Evolutionary conservation across 2,888 invertebrate species (phyloP).

Genomic region (Bembecia ichneumoniformis): DNA sequence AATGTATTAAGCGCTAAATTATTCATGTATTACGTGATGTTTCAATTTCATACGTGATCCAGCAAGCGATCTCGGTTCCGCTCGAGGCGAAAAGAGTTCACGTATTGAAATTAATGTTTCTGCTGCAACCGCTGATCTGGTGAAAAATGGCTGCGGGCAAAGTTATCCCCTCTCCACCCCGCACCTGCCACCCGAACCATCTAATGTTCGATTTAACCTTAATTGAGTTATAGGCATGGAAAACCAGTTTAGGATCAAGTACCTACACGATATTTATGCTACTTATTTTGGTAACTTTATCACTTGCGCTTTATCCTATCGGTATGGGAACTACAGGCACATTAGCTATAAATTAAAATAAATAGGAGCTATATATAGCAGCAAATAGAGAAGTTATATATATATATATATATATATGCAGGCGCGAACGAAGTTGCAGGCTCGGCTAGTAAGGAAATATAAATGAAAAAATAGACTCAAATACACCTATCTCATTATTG

Average conservation of each 20-base stretch:
- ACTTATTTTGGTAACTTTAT: no score
- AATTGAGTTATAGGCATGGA: constrained; percentile 28
- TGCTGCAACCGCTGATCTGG: constrained; percentile 13
- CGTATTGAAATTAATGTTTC: constrained; percentile 19
- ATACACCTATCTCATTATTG: no score
- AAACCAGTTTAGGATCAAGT: constrained; percentile 13
- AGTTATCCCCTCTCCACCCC: constrained; percentile 5
- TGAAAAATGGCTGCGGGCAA: constrained; percentile 22
- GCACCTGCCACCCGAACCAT: neutral
- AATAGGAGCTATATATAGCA: no score
- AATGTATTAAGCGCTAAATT: neutral
- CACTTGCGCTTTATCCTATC: no score
- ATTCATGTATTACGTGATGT: neutral
- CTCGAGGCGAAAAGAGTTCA: constrained; percentile 1
- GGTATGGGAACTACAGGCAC: no score
- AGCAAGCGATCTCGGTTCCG: constrained; percentile 1
- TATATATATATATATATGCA: no score
- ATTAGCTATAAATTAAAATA: no score
- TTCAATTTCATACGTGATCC: neutral
- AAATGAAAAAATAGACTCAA: no score
- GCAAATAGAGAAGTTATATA: no score
- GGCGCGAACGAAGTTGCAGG: no score
- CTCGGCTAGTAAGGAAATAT: no score
- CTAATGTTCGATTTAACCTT: constrained; percentile 14
- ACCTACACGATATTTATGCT: neutral